Evolutionary conservation across 1,140 invertebrate species (phyloP), one percentile per base, ranked within the genome.

Genomic region (Semibalanus balanoides): DNA sequence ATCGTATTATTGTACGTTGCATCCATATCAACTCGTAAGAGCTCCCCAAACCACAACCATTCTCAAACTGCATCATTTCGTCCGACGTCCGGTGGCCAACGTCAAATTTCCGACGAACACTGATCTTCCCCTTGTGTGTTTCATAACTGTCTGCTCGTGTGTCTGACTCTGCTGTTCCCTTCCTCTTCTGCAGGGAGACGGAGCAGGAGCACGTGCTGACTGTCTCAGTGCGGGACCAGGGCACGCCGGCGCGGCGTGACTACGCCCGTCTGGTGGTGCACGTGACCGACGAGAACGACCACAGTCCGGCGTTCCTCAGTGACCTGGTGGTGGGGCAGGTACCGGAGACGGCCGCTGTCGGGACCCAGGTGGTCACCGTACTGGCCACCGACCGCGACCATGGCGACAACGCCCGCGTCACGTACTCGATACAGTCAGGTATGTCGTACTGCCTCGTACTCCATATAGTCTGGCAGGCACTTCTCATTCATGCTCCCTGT

Each of bases 151-250:
- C n/a, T n/a, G n/a, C n/a, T n/a, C n/a, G n/a, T n/a, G n/a, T n/a
- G n/a, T n/a, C n/a, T n/a, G n/a, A n/a, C n/a, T n/a, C n/a, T n/a
- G n/a, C n/a, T n/a, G n/a, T 40, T 17, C 35, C 35, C 35, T 40
- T 17, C 17, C 51, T 28, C 31, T 7, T 27, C 7, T 69, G 7
- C 76, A 76, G 76, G 31, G 76, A 76, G 51, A 73, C 74, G 19
- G 31, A 73, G n/a, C 30, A 30, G n/a, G 72, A 31, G 30, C 95
- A 97, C 84, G 87, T 94, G 64, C 82, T 97, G 40, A 96, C 92
- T 0, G 90, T 96, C 3, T 93, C 93, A 88, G 94, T 94, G 0
- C 90, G 91, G 78, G 95, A 97, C 84, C 90, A 93, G 80, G 94
- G 94, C 0, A 91, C 90, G 0, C 93, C 91, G 17, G 89, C 92